A percentile compares a stretch with the other conserved stretches of the same genome.
These are phyloP conservation scores for Bicyclus anynana DNA, from an alignment of 1,140 invertebrate species.

Conservation along the genomic window DNA sequence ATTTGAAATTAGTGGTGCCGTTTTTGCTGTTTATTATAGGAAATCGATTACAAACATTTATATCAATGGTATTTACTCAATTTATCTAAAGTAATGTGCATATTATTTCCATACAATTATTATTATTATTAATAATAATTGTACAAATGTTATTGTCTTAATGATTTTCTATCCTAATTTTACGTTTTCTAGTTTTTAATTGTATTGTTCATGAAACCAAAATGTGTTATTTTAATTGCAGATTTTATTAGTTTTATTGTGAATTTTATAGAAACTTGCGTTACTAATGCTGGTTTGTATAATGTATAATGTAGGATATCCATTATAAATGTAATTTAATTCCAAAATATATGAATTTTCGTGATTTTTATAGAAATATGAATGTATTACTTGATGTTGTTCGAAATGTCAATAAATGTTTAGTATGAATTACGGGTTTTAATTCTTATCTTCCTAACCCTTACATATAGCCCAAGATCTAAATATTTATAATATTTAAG, in stretches of 20 bases:
- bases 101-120: too few relatives aligned
- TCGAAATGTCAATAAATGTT: slow-evolving; percentile 1
- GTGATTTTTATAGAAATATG: not conserved
- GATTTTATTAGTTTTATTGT: not conserved
- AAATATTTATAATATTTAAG: too few relatives aligned
- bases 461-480: not conserved
- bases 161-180: too few relatives aligned
- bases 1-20: too few relatives aligned
- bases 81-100: too few relatives aligned
- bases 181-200: too few relatives aligned
- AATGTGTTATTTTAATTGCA: not conserved
- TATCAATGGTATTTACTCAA: too few relatives aligned
- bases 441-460: not conserved
- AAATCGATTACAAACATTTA: too few relatives aligned
- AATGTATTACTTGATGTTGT: not conserved
- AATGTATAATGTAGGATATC: not conserved
- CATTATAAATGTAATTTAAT: not conserved
- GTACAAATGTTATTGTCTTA: too few relatives aligned
- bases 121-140: too few relatives aligned
- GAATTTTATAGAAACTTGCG: not conserved
- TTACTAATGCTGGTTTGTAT: not conserved
- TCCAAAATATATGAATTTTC: not conserved
- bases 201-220: too few relatives aligned
- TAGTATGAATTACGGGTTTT: not conserved
- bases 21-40: too few relatives aligned